Percentiles rank a stretch among this genome's conserved stretches.
Evolutionary conservation across 2,113 vertebrate genomes (phyloP).

Genomic region (Mormoops blainvillei): DNA sequence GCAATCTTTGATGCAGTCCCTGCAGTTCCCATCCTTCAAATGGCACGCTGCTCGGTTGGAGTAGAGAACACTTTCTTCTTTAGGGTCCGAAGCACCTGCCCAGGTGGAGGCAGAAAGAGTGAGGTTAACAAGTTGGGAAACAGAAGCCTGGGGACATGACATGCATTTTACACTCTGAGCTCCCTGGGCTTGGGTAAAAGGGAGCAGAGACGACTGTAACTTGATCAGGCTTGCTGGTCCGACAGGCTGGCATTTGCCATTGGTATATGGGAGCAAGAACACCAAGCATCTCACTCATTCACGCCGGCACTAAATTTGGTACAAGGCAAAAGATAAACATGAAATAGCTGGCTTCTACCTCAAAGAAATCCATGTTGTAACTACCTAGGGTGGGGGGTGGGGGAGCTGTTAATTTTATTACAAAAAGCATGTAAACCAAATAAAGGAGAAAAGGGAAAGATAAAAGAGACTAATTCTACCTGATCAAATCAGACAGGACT

Average conservation of each 20-base stretch:
- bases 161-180: not conserved
- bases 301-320: not conserved
- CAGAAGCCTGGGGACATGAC: fast-evolving
- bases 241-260: not conserved
- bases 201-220: not conserved
- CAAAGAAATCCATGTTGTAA: not conserved
- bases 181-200: not conserved
- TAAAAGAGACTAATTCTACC: not conserved
- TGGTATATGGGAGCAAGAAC: not conserved
- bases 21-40: slow-evolving; percentile 91
- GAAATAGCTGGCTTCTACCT: not conserved
- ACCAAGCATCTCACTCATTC: not conserved
- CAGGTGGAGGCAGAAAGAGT: not conserved
- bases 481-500: not conserved
- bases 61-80: slow-evolving; percentile 88
- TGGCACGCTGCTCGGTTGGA: slow-evolving; percentile 92
- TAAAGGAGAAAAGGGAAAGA: not conserved
- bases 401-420: no score
- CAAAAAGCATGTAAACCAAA: not conserved
- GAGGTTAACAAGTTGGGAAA: not conserved
- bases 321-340: not conserved
- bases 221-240: no score
- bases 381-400: not conserved
- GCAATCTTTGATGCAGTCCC: slow-evolving; percentile 91
- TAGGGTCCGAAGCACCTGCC: slow-evolving; percentile 79